These are phyloP conservation scores for Cynodonichthys magdalenae DNA, from an alignment of 2,797 vertebrate genomes.

Conservation along the genomic window DNA sequence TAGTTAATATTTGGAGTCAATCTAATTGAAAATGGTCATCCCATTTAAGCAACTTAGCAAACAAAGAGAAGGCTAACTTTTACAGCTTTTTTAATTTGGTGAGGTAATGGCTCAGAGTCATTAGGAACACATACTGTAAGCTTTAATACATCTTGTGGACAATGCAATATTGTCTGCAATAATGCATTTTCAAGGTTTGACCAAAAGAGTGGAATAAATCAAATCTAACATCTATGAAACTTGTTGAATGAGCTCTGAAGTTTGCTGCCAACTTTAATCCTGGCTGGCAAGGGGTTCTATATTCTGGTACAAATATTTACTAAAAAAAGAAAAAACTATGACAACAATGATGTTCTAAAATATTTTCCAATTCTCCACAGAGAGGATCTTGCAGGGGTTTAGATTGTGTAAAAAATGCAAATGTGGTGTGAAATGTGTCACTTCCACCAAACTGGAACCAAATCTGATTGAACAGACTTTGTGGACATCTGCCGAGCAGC, in stretches of 20 bases:
- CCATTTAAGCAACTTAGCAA: too few relatives aligned
- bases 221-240: not conserved
- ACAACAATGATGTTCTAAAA: not conserved
- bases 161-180: too few relatives aligned
- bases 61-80: too few relatives aligned
- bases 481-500: conserved; percentile 20
- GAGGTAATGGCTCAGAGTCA: too few relatives aligned
- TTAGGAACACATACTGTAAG: too few relatives aligned
- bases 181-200: not conserved
- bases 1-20: too few relatives aligned
- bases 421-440: not conserved
- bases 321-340: not conserved
- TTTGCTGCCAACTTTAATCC: not conserved
- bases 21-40: too few relatives aligned
- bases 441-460: not conserved
- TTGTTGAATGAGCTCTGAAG: not conserved
- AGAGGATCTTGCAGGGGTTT: not conserved
- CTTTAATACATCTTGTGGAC: too few relatives aligned
- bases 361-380: not conserved
- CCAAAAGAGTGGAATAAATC: not conserved
- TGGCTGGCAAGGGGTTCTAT: too few relatives aligned
- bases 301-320: not conserved
- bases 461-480: conserved; percentile 7
- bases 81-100: too few relatives aligned
- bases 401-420: not conserved